These are phyloP conservation scores for Synanthedon vespiformis DNA, from an alignment of 2,888 invertebrate genomes.

Conservation along the genomic window DNA sequence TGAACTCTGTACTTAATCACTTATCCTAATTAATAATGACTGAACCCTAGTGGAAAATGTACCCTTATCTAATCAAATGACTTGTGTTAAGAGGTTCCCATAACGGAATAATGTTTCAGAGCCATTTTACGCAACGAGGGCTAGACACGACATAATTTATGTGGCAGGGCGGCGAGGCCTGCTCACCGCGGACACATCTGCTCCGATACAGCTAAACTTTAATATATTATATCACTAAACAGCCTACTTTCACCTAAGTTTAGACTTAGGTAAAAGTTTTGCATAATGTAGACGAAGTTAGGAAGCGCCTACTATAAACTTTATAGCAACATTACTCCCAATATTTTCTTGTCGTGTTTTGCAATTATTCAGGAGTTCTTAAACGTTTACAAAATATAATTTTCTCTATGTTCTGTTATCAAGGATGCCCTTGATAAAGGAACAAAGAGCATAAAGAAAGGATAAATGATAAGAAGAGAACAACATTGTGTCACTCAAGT, in stretches of 20 bases:
- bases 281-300: background rate
- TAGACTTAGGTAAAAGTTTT: slow-evolving; percentile 2
- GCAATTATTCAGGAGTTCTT: background rate
- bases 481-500: too few species aligned
- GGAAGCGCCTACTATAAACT: background rate
- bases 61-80: slow-evolving; percentile 23
- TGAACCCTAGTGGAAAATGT: slow-evolving; percentile 5
- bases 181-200: slow-evolving; percentile 38
- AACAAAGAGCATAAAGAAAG: background rate
- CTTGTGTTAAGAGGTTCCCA: slow-evolving; percentile 5
- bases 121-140: slow-evolving; percentile 38
- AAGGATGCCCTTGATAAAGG: background rate
- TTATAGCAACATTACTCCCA: background rate
- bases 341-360: background rate
- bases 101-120: slow-evolving; percentile 28
- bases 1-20: background rate
- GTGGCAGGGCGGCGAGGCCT: slow-evolving; percentile 22
- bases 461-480: too few species aligned
- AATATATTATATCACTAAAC: slow-evolving; percentile 3
- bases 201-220: slow-evolving; percentile 26
- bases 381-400: background rate
- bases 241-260: slow-evolving; percentile 1
- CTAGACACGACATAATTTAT: slow-evolving; percentile 47
- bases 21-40: background rate
- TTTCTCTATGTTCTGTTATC: too few species aligned